A percentile compares a stretch with the other conserved stretches of the same genome.
These are phyloP conservation scores for Holothuria leucospilota DNA, from an alignment of 53 echinoderm and acorn worm genomes.

Conservation along the genomic window DNA sequence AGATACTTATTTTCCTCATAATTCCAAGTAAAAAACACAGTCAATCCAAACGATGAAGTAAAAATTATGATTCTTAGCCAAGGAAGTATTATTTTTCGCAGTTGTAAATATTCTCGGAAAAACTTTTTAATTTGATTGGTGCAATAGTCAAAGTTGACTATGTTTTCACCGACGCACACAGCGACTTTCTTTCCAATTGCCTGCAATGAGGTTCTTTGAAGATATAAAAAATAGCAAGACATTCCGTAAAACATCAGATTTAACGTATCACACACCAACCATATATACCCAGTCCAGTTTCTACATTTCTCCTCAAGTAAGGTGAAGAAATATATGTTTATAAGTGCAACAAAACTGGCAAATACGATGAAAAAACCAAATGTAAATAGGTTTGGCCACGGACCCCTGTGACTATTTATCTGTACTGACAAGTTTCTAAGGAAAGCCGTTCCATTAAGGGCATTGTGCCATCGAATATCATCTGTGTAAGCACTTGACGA, in stretches of 20 bases:
- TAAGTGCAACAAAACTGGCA: not conserved
- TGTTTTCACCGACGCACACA: not conserved
- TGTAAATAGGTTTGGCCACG: not conserved
- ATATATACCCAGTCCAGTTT: not conserved
- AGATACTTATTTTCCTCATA: not conserved
- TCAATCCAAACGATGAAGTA: slow-evolving; percentile 30
- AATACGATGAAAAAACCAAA: not conserved
- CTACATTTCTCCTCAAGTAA: not conserved
- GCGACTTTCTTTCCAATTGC: not conserved
- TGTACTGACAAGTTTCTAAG: not conserved
- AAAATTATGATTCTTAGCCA: slow-evolving; percentile 16
- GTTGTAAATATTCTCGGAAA: slow-evolving; percentile 22
- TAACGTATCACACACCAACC: not conserved
- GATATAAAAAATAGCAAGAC: slow-evolving; percentile 23
- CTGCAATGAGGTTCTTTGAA: not conserved
- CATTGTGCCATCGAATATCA: no score
- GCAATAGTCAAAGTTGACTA: not conserved
- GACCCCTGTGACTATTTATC: not conserved
- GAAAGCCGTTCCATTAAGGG: not conserved
- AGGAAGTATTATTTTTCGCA: not conserved
- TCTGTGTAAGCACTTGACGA: no score
- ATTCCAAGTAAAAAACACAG: slow-evolving; percentile 42
- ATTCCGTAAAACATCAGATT: not conserved
- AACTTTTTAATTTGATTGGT: not conserved
- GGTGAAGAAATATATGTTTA: slow-evolving; percentile 14